Evolutionary conservation across 1,140 invertebrate genomes (phyloP), one percentile per base, ranked within the genome.

Genomic region (Zophobas morio): DNA sequence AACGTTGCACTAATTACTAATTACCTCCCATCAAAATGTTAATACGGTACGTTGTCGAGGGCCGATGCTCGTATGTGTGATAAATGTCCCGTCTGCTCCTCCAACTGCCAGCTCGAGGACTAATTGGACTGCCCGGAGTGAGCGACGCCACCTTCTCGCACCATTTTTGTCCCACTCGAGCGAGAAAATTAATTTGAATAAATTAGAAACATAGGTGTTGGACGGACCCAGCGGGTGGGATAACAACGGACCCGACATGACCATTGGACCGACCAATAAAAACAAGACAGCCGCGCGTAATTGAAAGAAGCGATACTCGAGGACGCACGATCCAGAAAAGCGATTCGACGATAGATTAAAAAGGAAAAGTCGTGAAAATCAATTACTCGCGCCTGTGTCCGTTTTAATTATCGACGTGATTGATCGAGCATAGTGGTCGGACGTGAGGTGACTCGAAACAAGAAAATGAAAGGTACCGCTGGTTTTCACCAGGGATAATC

Each of bases 11-110:
- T 78, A 78, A 78, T 78, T 70, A 78, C 72, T 78, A 78, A 78
- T 78, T 78, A 78, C 70, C 77, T 70, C 57, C 57, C 77, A 78
- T 78, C 73, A 78, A 78, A 75, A 75, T 78, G 77, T 51, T 78
- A 78, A 78, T 78, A 60, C 51, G 70, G 71, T 74, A 60, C 54
- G 42, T 74, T 77, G 70, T 73, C 63, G 36, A 47, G 70, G n/a
- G 5, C 57, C 8, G 40, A 20, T 51, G 4, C 49, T 20, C 20
- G n/a, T 20, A 39, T 36, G 39, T 73, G 35, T 73, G 71, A 73
- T 73, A 73, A 56, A 73, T 73, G 71, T 56, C 54, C 51, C 54
- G 49, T 73, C 66, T 71, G 49, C 37, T 46, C 49, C 54, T 73
- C 33, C 6, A 66, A 66, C 60, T 66, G 60, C 37, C 39, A 66